phyloP scores from a whole-genome alignment of 2,888 invertebrate species.

The Drosophila neonasuta region DNA sequence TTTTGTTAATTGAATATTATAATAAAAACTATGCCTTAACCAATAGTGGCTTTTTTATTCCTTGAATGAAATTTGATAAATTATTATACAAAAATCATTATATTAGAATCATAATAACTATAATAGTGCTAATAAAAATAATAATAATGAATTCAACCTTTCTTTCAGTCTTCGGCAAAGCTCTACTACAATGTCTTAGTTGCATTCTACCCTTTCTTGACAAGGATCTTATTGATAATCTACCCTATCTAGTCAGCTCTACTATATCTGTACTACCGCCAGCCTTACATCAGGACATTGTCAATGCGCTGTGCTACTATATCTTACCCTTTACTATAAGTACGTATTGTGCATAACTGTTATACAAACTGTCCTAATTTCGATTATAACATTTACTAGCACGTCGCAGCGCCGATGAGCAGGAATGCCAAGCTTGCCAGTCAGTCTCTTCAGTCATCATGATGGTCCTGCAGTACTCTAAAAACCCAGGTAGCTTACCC shows the following conservation, averaged over 20 bases:
- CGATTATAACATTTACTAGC: constrained; percentile 82
- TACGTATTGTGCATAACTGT: constrained; percentile 82
- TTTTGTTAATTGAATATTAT: no score
- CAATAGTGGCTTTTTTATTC: no score
- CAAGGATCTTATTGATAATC: constrained; percentile 96
- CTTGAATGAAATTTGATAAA: no score
- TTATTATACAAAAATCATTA: no score
- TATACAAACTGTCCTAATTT: neutral
- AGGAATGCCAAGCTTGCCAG: constrained; percentile 91
- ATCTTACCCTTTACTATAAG: constrained; percentile 97
- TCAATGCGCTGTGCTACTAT: constrained; percentile 96
- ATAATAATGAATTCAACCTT: neutral
- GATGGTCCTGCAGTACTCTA: constrained; percentile 98
- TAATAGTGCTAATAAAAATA: neutral
- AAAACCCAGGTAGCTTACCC: constrained; percentile 87
- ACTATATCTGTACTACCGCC: constrained; percentile 96
- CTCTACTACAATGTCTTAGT: constrained; percentile 95
- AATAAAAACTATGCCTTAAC: no score
- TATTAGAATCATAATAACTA: neutral
- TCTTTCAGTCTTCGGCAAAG: constrained; percentile 93
- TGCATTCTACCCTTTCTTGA: constrained; percentile 98
- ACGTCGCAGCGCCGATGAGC: constrained; percentile 87
- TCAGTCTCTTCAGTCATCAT: constrained; percentile 96
- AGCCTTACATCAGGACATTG: constrained; percentile 95
- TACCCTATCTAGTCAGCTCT: constrained; percentile 96